phyloP scores from a whole-genome alignment of 2,888 invertebrate species.

The Strigamia transsilvanica region DNA sequence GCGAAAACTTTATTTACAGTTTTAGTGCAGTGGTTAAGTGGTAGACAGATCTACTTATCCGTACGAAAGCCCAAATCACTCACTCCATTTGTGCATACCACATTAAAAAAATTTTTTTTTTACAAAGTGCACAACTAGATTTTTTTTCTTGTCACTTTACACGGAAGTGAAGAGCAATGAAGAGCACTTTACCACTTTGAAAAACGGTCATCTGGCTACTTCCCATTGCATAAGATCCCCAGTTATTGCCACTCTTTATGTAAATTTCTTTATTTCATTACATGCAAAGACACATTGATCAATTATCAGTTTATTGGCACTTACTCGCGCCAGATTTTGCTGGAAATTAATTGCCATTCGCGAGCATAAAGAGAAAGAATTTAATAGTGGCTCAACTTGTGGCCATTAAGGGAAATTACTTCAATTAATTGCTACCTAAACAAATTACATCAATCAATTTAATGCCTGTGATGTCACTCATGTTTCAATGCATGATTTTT shows the following conservation, averaged over 20 bases:
- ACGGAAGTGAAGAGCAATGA: constrained; percentile 23
- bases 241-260: too few species aligned
- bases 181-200: neutral
- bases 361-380: neutral
- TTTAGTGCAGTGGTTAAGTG: neutral
- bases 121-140: neutral
- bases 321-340: neutral
- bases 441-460: neutral
- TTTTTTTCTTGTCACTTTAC: neutral
- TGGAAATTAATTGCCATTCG: neutral
- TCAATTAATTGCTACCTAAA: neutral
- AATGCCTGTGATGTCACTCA: neutral
- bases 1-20: neutral
- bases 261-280: too few species aligned
- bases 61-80: neutral
- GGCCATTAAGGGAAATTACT: constrained; percentile 6
- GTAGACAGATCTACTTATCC: constrained; percentile 28
- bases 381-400: neutral
- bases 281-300: neutral
- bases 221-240: neutral
- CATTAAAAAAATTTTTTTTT: neutral
- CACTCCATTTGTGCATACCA: neutral
- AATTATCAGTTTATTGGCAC: neutral
- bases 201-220: constrained; percentile 12
- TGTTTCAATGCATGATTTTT: neutral